Evolutionary conservation across 2,888 invertebrate genomes (phyloP).

Genomic region (Seira musarum): DNA sequence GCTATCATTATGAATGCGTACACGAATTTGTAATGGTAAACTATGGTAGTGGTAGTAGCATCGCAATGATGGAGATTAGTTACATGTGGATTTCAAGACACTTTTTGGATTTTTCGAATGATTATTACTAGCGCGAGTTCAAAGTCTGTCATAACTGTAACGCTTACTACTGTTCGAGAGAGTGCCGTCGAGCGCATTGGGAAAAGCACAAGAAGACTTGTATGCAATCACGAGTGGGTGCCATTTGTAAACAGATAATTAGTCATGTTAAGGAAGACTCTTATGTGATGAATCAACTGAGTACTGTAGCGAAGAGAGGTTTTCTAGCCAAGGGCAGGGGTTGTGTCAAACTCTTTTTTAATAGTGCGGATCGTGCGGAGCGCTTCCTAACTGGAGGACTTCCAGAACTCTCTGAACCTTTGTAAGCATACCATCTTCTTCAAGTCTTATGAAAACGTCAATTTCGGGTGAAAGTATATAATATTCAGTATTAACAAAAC

Average conservation of each 20-base stretch:
- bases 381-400: conserved; percentile 83
- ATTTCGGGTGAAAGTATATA: too few species aligned
- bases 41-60: too few species aligned
- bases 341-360: conserved; percentile 92
- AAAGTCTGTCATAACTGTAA: conserved; percentile 93
- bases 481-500: not conserved
- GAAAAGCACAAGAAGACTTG: conserved; percentile 86
- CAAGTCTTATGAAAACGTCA: too few species aligned
- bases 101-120: conserved; percentile 3
- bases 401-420: conserved; percentile 84
- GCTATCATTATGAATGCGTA: too few species aligned
- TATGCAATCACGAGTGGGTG: conserved; percentile 88
- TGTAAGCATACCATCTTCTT: conserved; percentile 71
- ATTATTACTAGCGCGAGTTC: conserved; percentile 71
- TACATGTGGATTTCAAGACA: not conserved
- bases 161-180: conserved; percentile 93
- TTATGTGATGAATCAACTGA: conserved; percentile 78
- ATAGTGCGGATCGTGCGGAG: conserved; percentile 88
- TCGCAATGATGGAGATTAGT: too few species aligned
- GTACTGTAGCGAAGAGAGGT: conserved; percentile 87
- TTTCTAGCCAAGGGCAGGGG: conserved; percentile 89
- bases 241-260: conserved; percentile 81
- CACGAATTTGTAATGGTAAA: too few species aligned
- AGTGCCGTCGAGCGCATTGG: conserved; percentile 94
- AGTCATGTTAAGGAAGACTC: conserved; percentile 72